phyloP scores from a whole-genome alignment of 2,888 invertebrate species.

The Odontocerum albicorne region DNA sequence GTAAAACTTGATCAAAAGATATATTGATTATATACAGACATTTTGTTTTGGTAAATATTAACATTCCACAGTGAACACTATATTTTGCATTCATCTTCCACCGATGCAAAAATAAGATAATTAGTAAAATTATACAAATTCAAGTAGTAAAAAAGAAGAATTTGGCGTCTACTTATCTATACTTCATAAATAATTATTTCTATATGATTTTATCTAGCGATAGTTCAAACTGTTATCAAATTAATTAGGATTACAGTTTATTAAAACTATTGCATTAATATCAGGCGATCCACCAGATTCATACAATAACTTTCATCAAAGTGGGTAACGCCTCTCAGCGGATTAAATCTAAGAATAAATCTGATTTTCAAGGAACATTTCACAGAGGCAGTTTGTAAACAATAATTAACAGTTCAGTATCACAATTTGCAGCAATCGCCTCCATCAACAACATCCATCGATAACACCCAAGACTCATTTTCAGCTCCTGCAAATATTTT shows the following conservation, averaged over 20 bases:
- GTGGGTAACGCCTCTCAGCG: slow-evolving; percentile 16
- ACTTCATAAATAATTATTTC: slow-evolving; percentile 30
- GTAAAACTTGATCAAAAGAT: slow-evolving; percentile 12
- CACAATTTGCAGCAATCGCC: slow-evolving; percentile 25
- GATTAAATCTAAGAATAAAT: slow-evolving; percentile 21
- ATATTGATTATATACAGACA: slow-evolving; percentile 7
- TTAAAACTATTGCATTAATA: slow-evolving; percentile 32
- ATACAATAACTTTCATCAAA: slow-evolving; percentile 14
- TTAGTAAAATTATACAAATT: slow-evolving; percentile 13
- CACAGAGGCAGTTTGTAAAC: slow-evolving; percentile 36
- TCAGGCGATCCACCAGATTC: slow-evolving; percentile 12
- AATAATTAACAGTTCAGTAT: slow-evolving; percentile 34
- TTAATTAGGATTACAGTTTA: slow-evolving; percentile 24
- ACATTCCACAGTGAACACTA: slow-evolving; percentile 23
- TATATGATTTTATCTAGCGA: slow-evolving; percentile 26
- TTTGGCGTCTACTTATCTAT: slow-evolving; percentile 35
- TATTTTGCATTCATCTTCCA: slow-evolving; percentile 6
- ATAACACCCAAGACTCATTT: slow-evolving; percentile 4
- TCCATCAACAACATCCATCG: not conserved
- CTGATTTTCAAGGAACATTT: slow-evolving; percentile 35
- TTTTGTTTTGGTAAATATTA: slow-evolving; percentile 13
- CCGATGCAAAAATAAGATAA: slow-evolving; percentile 12
- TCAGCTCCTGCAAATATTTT: slow-evolving; percentile 3
- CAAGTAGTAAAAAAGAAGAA: slow-evolving; percentile 27
- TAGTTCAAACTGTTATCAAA: slow-evolving; percentile 23